Conservation (phyloP, 2,797 vertebrate genomes). For the Karalla daura region DNA sequence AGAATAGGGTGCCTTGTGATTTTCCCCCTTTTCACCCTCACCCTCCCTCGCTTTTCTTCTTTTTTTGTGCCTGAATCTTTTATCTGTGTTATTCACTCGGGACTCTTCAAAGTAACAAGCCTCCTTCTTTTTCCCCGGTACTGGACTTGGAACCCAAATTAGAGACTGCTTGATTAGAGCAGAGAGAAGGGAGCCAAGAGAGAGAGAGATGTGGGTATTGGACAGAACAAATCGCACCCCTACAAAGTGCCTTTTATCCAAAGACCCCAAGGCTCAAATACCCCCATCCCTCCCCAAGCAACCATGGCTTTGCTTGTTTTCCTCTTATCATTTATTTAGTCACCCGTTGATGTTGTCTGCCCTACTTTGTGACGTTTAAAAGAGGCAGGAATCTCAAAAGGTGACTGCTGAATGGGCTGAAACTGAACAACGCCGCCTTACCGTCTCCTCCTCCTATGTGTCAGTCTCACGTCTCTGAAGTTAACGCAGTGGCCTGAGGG, state of each 20-base stretch:
- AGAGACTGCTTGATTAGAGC: conserved; percentile 90
- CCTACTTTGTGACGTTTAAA: conserved; percentile 93
- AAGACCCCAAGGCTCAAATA: conserved; percentile 82
- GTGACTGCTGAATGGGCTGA: conserved; percentile 82
- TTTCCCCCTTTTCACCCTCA: conserved; percentile 83
- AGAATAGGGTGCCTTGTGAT: conserved; percentile 98
- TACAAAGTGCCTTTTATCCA: conserved; percentile 98
- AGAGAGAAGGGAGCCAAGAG: conserved; percentile 78
- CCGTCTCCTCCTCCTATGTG: conserved; percentile 38
- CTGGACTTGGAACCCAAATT: conserved; percentile 96
- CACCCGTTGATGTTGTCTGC: conserved; percentile 89
- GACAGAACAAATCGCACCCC: conserved; percentile 90
- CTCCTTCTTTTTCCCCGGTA: conserved; percentile 91
- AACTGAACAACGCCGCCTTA: conserved; percentile 55
- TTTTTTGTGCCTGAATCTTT: conserved; percentile 93
- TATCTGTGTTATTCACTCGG: conserved; percentile 97
- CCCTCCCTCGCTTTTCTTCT: conserved; percentile 76
- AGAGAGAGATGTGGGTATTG: conserved; percentile 86
- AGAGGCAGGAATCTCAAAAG: conserved; percentile 87
- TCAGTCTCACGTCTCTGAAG: conserved; percentile 77
- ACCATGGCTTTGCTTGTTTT: conserved; percentile 87
- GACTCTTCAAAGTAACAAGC: conserved; percentile 96
- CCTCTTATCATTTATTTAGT: conserved; percentile 87
- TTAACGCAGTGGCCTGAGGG: conserved; percentile 29
- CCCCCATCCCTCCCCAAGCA: conserved; percentile 85